Evolutionary conservation across 2,888 invertebrate genomes (phyloP).

Genomic region (Cantharis rufa): DNA sequence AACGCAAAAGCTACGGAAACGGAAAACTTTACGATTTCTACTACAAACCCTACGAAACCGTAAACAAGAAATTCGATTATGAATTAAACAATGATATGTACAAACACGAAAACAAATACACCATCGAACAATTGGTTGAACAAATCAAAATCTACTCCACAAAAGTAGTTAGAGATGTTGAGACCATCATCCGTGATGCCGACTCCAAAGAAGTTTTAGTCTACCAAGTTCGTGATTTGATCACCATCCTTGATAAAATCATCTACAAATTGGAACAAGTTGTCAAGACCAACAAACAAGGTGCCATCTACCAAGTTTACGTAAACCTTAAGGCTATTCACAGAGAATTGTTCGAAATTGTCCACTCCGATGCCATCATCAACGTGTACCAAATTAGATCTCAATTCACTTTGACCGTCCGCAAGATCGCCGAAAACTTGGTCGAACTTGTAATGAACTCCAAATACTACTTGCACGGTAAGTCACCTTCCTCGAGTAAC

Average conservation of each 20-base stretch:
- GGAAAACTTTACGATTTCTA: neutral
- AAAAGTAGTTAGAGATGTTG: neutral
- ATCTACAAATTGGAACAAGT: neutral
- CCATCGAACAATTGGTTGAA: conserved; percentile 1
- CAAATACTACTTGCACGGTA: neutral
- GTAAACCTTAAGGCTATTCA: neutral
- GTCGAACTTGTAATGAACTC: neutral
- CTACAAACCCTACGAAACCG: neutral
- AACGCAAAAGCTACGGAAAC: neutral
- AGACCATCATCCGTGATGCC: neutral
- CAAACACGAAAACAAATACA: neutral
- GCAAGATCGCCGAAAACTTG: neutral
- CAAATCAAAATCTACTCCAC: neutral
- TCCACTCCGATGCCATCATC: neutral
- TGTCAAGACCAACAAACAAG: neutral
- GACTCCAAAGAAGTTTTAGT: conserved; percentile 4
- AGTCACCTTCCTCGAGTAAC: neutral
- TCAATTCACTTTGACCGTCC: neutral
- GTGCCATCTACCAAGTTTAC: neutral
- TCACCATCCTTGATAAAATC: conserved; percentile 7
- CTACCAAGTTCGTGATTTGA: neutral
- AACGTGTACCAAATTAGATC: conserved; percentile 7
- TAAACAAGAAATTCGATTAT: neutral
- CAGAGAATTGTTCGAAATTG: neutral
- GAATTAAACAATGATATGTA: neutral